phyloP scores from a whole-genome alignment of 1,140 invertebrate species.

The Papilio dardanus region DNA sequence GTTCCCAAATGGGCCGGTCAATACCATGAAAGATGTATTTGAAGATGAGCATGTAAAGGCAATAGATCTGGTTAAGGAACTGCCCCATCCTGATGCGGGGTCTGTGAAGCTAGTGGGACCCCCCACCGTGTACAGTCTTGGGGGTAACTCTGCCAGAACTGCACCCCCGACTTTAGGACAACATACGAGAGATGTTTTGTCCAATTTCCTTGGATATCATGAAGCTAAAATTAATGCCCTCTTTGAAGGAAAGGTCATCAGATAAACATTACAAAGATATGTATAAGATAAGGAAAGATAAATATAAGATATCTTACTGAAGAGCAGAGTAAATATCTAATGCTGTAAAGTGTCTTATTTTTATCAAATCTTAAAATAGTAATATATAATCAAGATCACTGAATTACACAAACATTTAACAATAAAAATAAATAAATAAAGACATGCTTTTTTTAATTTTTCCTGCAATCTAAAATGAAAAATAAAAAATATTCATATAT shows the following conservation, averaged over 20 bases:
- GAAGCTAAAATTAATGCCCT: conserved; percentile 84
- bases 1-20: conserved; percentile 96
- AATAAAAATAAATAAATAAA: no score
- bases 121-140: conserved; percentile 90
- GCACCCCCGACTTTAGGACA: conserved; percentile 94
- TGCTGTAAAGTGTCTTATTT: not conserved
- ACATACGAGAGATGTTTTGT: conserved; percentile 92
- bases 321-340: conserved; percentile 17
- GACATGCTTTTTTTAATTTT: not conserved
- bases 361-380: conserved; percentile 11
- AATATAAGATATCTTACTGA: conserved; percentile 5
- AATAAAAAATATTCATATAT: no score
- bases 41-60: conserved; percentile 92
- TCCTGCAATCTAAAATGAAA: not conserved
- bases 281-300: conserved; percentile 1
- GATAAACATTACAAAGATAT: conserved; percentile 44
- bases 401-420: no score
- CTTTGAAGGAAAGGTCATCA: conserved; percentile 58
- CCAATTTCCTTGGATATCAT: conserved; percentile 86
- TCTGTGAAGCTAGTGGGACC: conserved; percentile 92
- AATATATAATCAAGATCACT: not conserved
- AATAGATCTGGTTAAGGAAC: conserved; percentile 89
- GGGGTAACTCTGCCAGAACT: conserved; percentile 86
- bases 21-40: conserved; percentile 93
- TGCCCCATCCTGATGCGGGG: conserved; percentile 88